Conservation (phyloP, 2,113 vertebrate species). For the Trichomycterus rosablanca region DNA sequence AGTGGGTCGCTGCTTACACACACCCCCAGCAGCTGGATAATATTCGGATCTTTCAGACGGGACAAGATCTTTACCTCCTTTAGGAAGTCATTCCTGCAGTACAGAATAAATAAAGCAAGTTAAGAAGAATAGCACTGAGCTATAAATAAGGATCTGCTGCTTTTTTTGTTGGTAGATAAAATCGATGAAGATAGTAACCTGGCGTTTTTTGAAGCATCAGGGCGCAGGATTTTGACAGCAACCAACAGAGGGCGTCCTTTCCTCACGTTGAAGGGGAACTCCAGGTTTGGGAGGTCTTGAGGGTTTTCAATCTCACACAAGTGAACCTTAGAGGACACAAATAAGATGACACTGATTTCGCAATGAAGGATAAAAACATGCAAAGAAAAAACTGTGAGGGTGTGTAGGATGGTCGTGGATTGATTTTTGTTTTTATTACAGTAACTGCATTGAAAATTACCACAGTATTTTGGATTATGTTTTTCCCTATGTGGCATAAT, state of each 20-base stretch:
- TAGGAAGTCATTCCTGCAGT: conserved; percentile 80
- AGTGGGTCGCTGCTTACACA: conserved; percentile 84
- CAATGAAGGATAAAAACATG: too few species aligned
- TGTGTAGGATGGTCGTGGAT: too few species aligned
- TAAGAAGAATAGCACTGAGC: neutral
- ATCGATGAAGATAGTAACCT: conserved; percentile 65
- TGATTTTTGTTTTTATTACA: too few species aligned
- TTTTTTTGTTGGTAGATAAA: too few species aligned
- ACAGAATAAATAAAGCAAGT: neutral
- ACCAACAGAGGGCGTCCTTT: conserved; percentile 86
- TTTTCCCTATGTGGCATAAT: too few species aligned
- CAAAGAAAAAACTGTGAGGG: too few species aligned
- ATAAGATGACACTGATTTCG: neutral
- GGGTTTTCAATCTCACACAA: conserved; percentile 86
- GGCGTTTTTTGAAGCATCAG: conserved; percentile 89
- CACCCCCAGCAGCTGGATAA: conserved; percentile 87
- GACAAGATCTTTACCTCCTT: conserved; percentile 93
- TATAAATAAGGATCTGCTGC: neutral
- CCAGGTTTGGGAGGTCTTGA: conserved; percentile 77
- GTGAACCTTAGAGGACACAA: conserved; percentile 72
- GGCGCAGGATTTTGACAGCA: conserved; percentile 85
- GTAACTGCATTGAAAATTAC: too few species aligned
- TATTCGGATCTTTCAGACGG: conserved; percentile 85
- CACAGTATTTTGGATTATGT: too few species aligned
- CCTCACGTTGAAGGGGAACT: conserved; percentile 79